Percentiles rank a stretch among this genome's conserved stretches.
Evolutionary conservation across 2,113 vertebrate species (phyloP).

Genomic region (Sakesphorus luctuosus): DNA sequence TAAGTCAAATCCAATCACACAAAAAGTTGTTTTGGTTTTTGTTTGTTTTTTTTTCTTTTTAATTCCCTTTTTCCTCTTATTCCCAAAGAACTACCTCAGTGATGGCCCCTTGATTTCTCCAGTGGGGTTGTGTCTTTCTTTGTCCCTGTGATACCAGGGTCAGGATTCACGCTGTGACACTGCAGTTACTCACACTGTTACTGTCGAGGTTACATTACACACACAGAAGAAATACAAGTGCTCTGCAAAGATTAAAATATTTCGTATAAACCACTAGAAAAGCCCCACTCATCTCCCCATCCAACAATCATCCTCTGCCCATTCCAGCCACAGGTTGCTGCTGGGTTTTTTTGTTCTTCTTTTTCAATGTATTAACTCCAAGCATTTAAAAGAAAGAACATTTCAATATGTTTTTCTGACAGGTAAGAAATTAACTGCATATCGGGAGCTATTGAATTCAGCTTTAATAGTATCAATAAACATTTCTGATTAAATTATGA

Average conservation of each 20-base stretch:
- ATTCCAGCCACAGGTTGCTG: slow-evolving; percentile 28
- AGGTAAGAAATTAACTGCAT: slow-evolving; percentile 84
- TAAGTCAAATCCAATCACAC: background rate
- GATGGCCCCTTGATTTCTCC: background rate
- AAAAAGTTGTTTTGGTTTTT: background rate
- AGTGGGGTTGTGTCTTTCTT: background rate
- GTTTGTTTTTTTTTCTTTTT: background rate
- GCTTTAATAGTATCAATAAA: slow-evolving; percentile 86
- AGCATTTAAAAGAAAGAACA: slow-evolving; percentile 76
- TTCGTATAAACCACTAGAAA: background rate
- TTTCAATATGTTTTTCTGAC: slow-evolving; percentile 79
- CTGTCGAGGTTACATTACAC: background rate
- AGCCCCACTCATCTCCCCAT: background rate
- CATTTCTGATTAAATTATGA: slow-evolving; percentile 97
- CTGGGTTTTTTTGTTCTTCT: background rate
- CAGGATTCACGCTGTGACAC: background rate
- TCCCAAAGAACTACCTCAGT: background rate
- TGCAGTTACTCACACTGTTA: background rate
- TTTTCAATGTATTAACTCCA: slow-evolving; percentile 66
- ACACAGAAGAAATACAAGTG: rapidly evolving
- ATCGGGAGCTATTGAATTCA: slow-evolving; percentile 83
- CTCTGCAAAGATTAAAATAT: background rate
- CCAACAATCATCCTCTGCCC: background rate
- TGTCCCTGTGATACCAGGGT: rapidly evolving
- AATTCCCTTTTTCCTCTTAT: background rate